Conservation (phyloP, 37 sponge, comb jelly and placozoan species). For the Chondrosia reniformis region DNA sequence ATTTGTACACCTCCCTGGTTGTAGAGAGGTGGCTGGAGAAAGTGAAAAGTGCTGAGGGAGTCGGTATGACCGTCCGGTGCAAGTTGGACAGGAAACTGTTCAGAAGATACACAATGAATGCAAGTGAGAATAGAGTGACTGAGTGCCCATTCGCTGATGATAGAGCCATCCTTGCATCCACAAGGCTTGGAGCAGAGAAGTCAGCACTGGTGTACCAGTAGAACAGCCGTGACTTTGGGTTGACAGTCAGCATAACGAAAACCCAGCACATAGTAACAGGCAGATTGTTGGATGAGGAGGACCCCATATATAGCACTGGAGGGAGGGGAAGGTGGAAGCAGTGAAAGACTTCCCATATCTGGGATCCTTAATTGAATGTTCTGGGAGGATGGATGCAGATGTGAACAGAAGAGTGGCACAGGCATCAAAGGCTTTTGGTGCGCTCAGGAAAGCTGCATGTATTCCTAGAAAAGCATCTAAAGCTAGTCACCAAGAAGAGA, state of each 20-base stretch:
- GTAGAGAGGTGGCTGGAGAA: constrained; percentile 2
- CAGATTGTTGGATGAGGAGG: constrained; percentile 4
- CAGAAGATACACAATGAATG: background rate
- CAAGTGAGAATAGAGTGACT: background rate
- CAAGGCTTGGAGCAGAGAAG: constrained; percentile 10
- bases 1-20: background rate
- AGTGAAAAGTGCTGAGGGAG: background rate
- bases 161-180: constrained; percentile 25
- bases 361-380: constrained; percentile 9
- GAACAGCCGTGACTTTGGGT: background rate
- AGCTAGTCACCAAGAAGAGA: constrained; percentile 8
- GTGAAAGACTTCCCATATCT: constrained; percentile 24
- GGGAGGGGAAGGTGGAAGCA: constrained; percentile 16
- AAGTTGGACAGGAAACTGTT: constrained; percentile 8
- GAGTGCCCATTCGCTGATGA: constrained; percentile 29
- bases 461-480: constrained; percentile 15
- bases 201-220: constrained; percentile 4
- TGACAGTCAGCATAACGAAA: constrained; percentile 22
- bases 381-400: constrained; percentile 27
- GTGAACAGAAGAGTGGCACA: constrained; percentile 23
- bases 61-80: background rate
- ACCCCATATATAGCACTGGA: background rate
- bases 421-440: constrained; percentile 30
- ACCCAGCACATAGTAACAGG: constrained; percentile 28
- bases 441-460: constrained; percentile 30